Base-by-base conservation (phyloP, 2,888 invertebrate species). In the Ectropis crepuscularia region DNA sequence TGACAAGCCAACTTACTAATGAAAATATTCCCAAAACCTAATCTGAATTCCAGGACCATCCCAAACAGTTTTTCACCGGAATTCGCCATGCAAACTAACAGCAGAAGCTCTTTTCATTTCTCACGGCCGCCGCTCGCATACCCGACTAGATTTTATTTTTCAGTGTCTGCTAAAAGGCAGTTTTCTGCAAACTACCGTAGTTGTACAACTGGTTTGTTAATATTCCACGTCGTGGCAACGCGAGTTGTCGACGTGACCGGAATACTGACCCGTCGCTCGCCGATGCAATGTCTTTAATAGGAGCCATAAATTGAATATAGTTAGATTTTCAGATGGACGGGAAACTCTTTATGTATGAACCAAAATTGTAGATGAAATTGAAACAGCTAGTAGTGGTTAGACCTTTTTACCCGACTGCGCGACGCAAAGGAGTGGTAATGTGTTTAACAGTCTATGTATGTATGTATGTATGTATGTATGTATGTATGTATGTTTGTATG, bases 251-350 rank as follows among this genome's bases (percentile, higher is more conserved):
- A 81, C 80, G 79, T 79, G 79, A 69, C 54, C 11, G 12, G 78
- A 74, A 71, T 78, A 37, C 46, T 48, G 68, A 72, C 71, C 60
- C 53, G 53, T 68, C 68, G 72, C 75, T 75, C 71, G 65, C 80
- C 78, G 73, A 82, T 83, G 86, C 86, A 82, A 82, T 85, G 88
- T 87, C 87, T 86, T 87, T 88, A 87, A 88, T 86, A 85, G 86
- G 75, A 68, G 69, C 76, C 79, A 87, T 88, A 86, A 88, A 89
- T 89, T 88, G 83, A 85, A 89, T 87, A 84, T 82, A 77, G 63
- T 64, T 82, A 57, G 38, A 54, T 46, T 57, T 53, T n/a, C 41
- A 45, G 53, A 53, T 45, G 42, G 39, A 37, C 11, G 48, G 12
- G 41, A 16, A 48, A 42, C 43, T 11, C 9, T 53, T 53, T 57